Evolutionary conservation across 2,888 invertebrate species (phyloP).

Genomic region (Omphaloscelis lunosa): DNA sequence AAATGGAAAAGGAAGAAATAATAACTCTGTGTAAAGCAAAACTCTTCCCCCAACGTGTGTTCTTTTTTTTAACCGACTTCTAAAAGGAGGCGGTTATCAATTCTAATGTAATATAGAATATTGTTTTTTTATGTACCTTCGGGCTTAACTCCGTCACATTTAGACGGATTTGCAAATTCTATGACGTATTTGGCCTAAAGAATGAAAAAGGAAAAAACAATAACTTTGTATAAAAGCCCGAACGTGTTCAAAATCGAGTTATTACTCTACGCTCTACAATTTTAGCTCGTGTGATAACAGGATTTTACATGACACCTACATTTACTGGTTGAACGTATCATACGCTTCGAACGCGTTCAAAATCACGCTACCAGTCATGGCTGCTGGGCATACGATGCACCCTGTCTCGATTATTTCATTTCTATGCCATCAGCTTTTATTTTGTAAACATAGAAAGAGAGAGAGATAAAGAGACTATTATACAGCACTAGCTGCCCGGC

Average conservation of each 20-base stretch:
- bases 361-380: neutral
- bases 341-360: neutral
- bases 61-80: too few relatives aligned
- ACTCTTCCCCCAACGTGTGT: too few relatives aligned
- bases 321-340: neutral
- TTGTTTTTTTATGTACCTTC: too few relatives aligned
- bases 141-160: too few relatives aligned
- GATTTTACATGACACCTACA: neutral
- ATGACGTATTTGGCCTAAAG: neutral
- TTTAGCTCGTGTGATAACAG: neutral
- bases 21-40: neutral
- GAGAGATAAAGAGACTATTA: too few relatives aligned
- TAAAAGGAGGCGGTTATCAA: too few relatives aligned
- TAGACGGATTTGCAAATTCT: too few relatives aligned
- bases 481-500: too few relatives aligned
- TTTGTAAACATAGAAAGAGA: neutral
- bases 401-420: neutral
- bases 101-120: too few relatives aligned
- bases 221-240: neutral
- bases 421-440: neutral
- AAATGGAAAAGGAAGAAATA: neutral
- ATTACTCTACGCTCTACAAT: neutral
- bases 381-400: neutral
- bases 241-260: slow-evolving; percentile 2
- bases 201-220: neutral